phyloP scores from a whole-genome alignment of 2,797 vertebrate species.

The Sebastes dallii region DNA sequence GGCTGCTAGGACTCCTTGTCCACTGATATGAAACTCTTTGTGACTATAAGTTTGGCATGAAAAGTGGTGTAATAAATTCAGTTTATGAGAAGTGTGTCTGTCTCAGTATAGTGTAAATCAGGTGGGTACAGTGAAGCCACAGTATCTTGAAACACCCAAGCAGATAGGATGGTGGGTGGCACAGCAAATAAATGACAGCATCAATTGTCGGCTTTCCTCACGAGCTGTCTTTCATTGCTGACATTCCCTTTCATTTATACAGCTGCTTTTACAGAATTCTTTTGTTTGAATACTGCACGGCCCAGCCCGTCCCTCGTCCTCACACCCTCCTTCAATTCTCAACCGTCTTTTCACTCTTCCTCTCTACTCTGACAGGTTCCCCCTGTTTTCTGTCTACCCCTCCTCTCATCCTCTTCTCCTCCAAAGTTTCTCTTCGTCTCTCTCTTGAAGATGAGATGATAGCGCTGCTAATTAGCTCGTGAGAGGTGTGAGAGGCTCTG shows the following conservation, averaged over 20 bases:
- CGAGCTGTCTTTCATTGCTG: slow-evolving; percentile 27
- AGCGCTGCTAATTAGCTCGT: slow-evolving; percentile 52
- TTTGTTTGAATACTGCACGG: slow-evolving; percentile 44
- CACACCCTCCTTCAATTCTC: slow-evolving; percentile 11
- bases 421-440: slow-evolving; percentile 7
- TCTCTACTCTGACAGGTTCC: neutral
- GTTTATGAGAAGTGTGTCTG: neutral
- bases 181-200: slow-evolving; percentile 39
- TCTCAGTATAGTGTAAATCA: slow-evolving; percentile 7
- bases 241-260: slow-evolving; percentile 34
- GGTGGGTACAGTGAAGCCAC: neutral
- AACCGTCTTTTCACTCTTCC: slow-evolving; percentile 1
- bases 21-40: neutral
- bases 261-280: slow-evolving; percentile 18
- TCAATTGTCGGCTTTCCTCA: slow-evolving; percentile 50
- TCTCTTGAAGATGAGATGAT: slow-evolving; percentile 55
- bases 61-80: slow-evolving; percentile 5
- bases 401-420: slow-evolving; percentile 2
- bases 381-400: neutral
- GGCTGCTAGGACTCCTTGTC: slow-evolving; percentile 6
- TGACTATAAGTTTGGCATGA: neutral
- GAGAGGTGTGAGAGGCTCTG: slow-evolving; percentile 37
- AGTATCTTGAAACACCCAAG: slow-evolving; percentile 29
- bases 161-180: slow-evolving; percentile 57
- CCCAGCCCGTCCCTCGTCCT: slow-evolving; percentile 9